Evolutionary conservation across 64 coral and sea anemone genomes (phyloP), one percentile per base, ranked within the genome.

Genomic region (Porites lutea): DNA sequence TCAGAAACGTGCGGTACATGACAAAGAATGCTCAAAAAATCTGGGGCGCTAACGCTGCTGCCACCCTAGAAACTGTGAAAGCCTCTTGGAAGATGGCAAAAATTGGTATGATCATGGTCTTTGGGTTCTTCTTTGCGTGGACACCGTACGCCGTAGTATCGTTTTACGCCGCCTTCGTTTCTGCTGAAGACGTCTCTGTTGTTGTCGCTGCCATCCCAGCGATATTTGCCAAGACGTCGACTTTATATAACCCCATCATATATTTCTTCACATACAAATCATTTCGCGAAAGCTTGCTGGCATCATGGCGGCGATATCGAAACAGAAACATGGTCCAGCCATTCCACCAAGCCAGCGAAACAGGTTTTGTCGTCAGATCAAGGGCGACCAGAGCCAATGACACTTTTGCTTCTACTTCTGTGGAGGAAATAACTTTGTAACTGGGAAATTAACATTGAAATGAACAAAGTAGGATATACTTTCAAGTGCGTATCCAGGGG

Each of bases 261-360:
- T 96, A 87, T 47, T 93, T 96, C 52, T 93, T 93, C 37, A 83
- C 75, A 71, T 96, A 93, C 46, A 93, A 93, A 93, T 58, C 62
- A 61, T 93, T 88, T 69, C 83, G 91, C 62, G 81, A 83, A n/a
- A 83, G 81, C 81, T 21, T 83, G 81, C 2, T 83, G 8, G 68
- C 66, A 83, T 3, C 18, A 21, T 83, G 81, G 81, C 81, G 62
- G 2, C 61, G 81, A 52, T 83, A 83, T 15, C 44, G 81, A 2
- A 83, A 83, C 62, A 16, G 81, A 50, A 83, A 83, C 47, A 47
- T 8, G 11, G 81, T 83, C 10, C 37, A 47, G 63, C 81, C 81
- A 0, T 51, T 67, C 16, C 47, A 13, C 60, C 59, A 63, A 14
- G 16, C 81, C 2, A 83, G 81, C 19, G 9, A 19, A 50, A 9